These are phyloP conservation scores for Antechinus flavipes DNA, from an alignment of 2,113 vertebrate genomes.

Conservation along the genomic window DNA sequence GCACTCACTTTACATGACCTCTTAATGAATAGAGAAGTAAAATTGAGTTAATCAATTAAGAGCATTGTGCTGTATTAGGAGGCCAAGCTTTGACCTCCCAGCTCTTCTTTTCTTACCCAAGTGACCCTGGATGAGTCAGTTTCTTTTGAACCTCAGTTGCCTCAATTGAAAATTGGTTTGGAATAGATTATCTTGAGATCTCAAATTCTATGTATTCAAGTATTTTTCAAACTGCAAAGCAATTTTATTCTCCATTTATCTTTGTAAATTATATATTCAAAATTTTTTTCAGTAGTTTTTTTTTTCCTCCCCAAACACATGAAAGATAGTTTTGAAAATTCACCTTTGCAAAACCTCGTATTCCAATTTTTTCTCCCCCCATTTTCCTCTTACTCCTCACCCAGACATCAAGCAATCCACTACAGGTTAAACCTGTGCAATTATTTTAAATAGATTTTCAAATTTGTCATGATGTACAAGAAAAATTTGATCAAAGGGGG, in stretches of 20 bases:
- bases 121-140: not conserved
- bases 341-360: too few relatives aligned
- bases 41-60: not conserved
- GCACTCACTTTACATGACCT: constrained; percentile 11
- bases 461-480: too few relatives aligned
- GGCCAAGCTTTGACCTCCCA: not conserved
- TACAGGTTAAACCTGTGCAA: too few relatives aligned
- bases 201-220: not conserved
- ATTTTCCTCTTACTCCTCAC: too few relatives aligned
- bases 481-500: too few relatives aligned
- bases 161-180: not conserved
- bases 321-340: too few relatives aligned
- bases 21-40: not conserved
- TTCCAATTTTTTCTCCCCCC: too few relatives aligned
- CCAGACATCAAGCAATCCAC: too few relatives aligned
- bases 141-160: not conserved
- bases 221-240: constrained; percentile 19
- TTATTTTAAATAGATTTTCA: too few relatives aligned
- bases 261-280: constrained; percentile 31
- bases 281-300: too few relatives aligned
- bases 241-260: constrained; percentile 39
- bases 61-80: not conserved
- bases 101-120: not conserved
- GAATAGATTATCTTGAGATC: not conserved
- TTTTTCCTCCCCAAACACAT: too few relatives aligned